A percentile compares a stretch with the other conserved stretches of the same genome.
phyloP scores from a whole-genome alignment of 2,888 invertebrate species.

The Omphaloscelis lunosa region DNA sequence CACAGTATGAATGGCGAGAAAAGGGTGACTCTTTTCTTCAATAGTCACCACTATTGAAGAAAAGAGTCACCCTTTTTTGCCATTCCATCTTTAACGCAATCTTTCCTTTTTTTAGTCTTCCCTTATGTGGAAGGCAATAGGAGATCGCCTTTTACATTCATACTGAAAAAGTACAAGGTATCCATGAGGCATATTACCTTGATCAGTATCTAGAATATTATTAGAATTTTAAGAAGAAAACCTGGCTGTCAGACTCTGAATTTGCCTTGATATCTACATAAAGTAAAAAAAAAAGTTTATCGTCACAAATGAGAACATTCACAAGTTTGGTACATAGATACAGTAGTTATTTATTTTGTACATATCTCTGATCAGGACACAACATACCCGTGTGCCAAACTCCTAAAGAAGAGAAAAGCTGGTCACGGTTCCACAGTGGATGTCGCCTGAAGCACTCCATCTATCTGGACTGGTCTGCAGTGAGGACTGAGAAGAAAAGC shows the following conservation, averaged over 20 bases:
- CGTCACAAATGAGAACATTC: background rate
- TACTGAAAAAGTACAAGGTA: background rate
- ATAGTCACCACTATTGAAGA: too few relatives aligned
- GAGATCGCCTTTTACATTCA: background rate
- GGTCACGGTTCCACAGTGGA: constrained; percentile 72
- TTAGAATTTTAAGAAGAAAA: background rate
- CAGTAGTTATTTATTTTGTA: background rate
- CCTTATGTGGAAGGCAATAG: too few relatives aligned
- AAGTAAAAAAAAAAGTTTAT: background rate
- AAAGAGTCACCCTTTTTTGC: background rate
- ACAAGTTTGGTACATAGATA: background rate
- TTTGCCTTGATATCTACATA: background rate
- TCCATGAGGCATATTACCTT: background rate
- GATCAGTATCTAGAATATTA: background rate
- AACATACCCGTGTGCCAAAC: background rate
- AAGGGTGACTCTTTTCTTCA: too few relatives aligned
- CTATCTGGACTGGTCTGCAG: constrained; percentile 63
- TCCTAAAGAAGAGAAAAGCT: constrained; percentile 16
- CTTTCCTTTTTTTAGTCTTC: too few relatives aligned
- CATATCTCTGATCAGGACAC: constrained; percentile 22
- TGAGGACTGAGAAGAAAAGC: constrained; percentile 51
- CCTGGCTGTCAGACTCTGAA: background rate
- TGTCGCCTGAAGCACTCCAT: constrained; percentile 64
- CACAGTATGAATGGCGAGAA: background rate
- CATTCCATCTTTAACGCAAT: background rate